phyloP scores from a whole-genome alignment of 2,888 invertebrate species.

The Trichogramma dendrolimi region DNA sequence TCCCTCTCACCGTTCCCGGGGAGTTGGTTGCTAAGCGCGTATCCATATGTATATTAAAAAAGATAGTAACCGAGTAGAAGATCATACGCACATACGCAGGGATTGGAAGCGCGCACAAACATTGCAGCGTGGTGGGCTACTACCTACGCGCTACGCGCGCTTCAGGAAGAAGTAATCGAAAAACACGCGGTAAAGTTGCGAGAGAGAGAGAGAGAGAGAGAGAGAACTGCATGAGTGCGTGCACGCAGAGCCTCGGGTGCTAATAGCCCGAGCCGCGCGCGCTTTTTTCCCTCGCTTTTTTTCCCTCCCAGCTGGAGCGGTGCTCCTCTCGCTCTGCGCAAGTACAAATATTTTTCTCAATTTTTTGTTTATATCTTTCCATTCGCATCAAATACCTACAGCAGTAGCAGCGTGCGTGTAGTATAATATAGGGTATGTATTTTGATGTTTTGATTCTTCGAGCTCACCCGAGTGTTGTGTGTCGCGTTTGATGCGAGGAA shows the following conservation, averaged over 20 bases:
- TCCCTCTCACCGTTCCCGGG: background rate
- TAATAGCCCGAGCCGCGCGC: constrained; percentile 13
- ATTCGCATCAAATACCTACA: too few species aligned
- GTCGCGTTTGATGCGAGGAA: too few species aligned
- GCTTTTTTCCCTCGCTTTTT: constrained; percentile 10
- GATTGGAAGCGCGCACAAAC: background rate
- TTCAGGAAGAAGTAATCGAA: background rate
- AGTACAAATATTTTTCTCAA: constrained; percentile 17
- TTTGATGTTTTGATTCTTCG: too few species aligned
- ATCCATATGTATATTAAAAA: background rate
- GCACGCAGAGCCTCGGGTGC: constrained; percentile 8
- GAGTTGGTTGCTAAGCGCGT: too few species aligned
- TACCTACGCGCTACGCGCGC: too few species aligned
- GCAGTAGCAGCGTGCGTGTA: too few species aligned
- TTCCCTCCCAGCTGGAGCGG: background rate
- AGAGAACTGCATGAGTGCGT: too few species aligned
- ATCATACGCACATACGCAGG: too few species aligned
- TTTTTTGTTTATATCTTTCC: too few species aligned
- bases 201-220: background rate
- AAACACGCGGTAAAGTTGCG: background rate
- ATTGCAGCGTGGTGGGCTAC: background rate
- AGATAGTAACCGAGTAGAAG: background rate
- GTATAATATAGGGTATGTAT: too few species aligned
- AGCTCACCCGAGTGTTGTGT: too few species aligned
- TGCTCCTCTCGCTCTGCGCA: too few species aligned